phyloP scores from a whole-genome alignment of 2,797 vertebrate genomes.

The Sternarchorhynchus goeldii region DNA sequence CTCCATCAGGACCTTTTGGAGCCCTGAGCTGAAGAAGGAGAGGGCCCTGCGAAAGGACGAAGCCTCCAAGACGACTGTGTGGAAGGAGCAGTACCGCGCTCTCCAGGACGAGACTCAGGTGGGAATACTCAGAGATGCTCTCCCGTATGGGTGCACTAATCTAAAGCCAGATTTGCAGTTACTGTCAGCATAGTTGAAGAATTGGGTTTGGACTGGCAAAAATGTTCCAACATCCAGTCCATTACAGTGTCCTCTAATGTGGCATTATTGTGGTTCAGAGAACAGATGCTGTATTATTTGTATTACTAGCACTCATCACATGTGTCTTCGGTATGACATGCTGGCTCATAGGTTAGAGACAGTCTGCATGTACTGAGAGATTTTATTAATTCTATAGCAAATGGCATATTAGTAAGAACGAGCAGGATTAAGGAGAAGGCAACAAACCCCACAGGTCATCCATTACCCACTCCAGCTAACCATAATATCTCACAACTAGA shows the following conservation, averaged over 20 bases:
- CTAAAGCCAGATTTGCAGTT: constrained; percentile 6
- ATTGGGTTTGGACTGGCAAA: not conserved
- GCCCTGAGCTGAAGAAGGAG: constrained; percentile 98
- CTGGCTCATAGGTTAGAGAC: not conserved
- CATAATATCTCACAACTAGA: no score
- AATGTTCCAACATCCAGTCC: not conserved
- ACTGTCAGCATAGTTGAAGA: not conserved
- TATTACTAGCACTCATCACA: constrained; percentile 55
- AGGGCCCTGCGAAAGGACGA: constrained; percentile 95
- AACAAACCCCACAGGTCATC: no score
- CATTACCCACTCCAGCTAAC: no score
- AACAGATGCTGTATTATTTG: constrained; percentile 58
- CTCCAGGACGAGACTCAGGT: constrained; percentile 98
- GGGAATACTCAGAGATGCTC: constrained; percentile 47
- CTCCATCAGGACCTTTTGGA: constrained; percentile 99
- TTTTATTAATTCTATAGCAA: no score
- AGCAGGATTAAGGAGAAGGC: no score
- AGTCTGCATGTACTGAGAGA: no score
- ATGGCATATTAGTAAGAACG: no score
- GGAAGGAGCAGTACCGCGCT: constrained; percentile 97
- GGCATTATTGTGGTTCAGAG: constrained; percentile 58
- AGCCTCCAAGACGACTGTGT: constrained; percentile 95
- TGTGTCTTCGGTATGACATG: not conserved
- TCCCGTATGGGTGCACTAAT: constrained; percentile 1
- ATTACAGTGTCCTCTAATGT: constrained; percentile 60